These are phyloP conservation scores for Rhinolophus ferrumequinum DNA, from an alignment of 2,113 vertebrate genomes.

Conservation along the genomic window DNA sequence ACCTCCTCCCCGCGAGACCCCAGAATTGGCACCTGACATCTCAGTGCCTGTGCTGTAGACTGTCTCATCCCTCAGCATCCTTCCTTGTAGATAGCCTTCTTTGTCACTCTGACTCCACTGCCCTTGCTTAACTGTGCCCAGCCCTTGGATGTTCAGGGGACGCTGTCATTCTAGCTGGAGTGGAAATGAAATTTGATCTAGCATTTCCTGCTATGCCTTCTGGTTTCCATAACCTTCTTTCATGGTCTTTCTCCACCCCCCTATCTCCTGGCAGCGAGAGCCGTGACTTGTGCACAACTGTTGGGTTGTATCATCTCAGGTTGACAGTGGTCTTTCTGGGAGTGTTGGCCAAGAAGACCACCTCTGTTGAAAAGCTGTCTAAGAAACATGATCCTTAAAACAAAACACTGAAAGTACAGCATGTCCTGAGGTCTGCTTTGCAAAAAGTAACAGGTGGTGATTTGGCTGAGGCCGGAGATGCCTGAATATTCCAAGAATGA, in stretches of 20 bases:
- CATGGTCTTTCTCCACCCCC: background rate
- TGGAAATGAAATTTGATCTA: slow-evolving; percentile 47
- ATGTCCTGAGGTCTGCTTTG: background rate
- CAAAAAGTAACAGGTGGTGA: slow-evolving; percentile 45
- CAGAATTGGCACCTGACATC: background rate
- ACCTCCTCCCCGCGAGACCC: background rate
- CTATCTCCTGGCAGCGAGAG: background rate
- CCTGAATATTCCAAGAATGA: background rate
- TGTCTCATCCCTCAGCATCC: background rate
- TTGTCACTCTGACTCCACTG: background rate
- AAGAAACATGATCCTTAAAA: slow-evolving; percentile 7
- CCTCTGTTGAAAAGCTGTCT: slow-evolving; percentile 42
- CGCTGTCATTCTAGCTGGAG: slow-evolving; percentile 1
- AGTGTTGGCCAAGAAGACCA: background rate
- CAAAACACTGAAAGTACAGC: background rate
- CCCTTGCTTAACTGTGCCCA: background rate
- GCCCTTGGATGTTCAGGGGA: background rate
- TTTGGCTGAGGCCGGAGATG: background rate
- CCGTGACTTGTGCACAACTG: background rate
- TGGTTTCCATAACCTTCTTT: background rate
- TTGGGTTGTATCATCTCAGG: slow-evolving; percentile 8
- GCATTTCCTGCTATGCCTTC: slow-evolving; percentile 38
- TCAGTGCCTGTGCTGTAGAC: background rate
- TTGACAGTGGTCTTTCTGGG: slow-evolving; percentile 43
- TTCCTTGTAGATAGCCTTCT: background rate